Evolutionary conservation across 2,113 vertebrate species (phyloP).

Genomic region (Amia ocellicauda): DNA sequence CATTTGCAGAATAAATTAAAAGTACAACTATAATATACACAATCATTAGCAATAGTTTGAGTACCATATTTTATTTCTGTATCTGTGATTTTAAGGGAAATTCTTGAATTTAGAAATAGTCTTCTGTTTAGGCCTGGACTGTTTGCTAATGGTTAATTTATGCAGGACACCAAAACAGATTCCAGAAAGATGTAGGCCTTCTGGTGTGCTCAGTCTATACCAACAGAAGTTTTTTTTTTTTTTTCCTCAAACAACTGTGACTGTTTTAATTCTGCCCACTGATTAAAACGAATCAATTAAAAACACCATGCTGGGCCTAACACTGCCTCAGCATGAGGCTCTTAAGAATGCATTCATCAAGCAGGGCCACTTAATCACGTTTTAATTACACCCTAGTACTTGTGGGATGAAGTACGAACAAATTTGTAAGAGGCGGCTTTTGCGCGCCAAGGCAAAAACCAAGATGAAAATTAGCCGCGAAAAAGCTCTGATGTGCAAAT

Average conservation of each 20-base stretch:
- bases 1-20: no score
- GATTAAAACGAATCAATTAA: conserved; percentile 70
- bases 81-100: conserved; percentile 46
- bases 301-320: conserved; percentile 56
- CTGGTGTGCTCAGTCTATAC: conserved; percentile 52
- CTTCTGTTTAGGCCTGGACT: conserved; percentile 19
- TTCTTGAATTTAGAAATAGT: conserved; percentile 21
- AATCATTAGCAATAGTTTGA: no score
- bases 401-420: conserved; percentile 41
- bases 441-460: conserved; percentile 23
- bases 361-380: conserved; percentile 66
- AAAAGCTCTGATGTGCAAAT: conserved; percentile 7
- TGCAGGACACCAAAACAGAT: conserved; percentile 46
- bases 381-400: conserved; percentile 67
- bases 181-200: conserved; percentile 48
- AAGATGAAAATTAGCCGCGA: conserved; percentile 28
- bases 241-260: conserved; percentile 68
- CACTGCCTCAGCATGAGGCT: conserved; percentile 63
- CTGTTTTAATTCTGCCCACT: conserved; percentile 72
- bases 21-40: no score
- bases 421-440: conserved; percentile 40
- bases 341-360: conserved; percentile 64
- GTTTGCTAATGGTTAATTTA: conserved; percentile 51
- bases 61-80: conserved; percentile 3
- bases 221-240: conserved; percentile 46